phyloP scores from a whole-genome alignment of 2,113 vertebrate species.

The Pardalotus punctatus region DNA sequence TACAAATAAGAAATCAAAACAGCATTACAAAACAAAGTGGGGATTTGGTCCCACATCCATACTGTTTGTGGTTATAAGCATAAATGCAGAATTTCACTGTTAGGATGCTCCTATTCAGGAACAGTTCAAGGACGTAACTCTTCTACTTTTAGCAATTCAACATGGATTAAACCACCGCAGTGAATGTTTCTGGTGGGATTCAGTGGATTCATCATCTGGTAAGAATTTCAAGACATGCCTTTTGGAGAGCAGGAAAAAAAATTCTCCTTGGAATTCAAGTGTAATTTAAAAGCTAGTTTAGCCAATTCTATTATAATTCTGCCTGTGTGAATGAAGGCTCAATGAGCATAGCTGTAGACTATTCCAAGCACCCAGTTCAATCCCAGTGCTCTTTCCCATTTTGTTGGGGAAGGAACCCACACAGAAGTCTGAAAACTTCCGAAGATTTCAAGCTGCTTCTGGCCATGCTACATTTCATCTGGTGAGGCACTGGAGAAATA shows the following conservation, averaged over 20 bases:
- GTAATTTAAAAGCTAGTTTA: background rate
- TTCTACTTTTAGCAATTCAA: background rate
- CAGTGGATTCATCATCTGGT: background rate
- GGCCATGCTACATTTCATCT: background rate
- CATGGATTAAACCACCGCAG: background rate
- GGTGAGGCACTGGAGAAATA: background rate
- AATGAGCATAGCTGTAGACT: fast-evolving
- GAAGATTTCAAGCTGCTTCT: background rate
- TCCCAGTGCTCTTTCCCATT: background rate
- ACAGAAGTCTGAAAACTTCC: background rate
- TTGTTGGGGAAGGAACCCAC: background rate
- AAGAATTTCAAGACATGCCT: background rate
- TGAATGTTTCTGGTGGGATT: background rate
- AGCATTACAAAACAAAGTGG: background rate
- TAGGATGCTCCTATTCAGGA: background rate
- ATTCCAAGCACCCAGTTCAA: background rate
- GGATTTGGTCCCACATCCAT: background rate
- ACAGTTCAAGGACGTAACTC: background rate
- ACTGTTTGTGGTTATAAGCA: background rate
- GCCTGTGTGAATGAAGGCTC: background rate
- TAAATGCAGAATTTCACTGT: background rate
- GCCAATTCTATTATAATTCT: background rate
- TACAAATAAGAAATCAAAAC: constrained; percentile 30
- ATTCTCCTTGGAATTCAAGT: background rate
- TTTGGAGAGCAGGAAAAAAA: background rate